A percentile compares a stretch with the other conserved stretches of the same genome.
These are phyloP conservation scores for Lordiphosa fenestrarum DNA, from an alignment of 2,888 invertebrate genomes.

Conservation along the genomic window DNA sequence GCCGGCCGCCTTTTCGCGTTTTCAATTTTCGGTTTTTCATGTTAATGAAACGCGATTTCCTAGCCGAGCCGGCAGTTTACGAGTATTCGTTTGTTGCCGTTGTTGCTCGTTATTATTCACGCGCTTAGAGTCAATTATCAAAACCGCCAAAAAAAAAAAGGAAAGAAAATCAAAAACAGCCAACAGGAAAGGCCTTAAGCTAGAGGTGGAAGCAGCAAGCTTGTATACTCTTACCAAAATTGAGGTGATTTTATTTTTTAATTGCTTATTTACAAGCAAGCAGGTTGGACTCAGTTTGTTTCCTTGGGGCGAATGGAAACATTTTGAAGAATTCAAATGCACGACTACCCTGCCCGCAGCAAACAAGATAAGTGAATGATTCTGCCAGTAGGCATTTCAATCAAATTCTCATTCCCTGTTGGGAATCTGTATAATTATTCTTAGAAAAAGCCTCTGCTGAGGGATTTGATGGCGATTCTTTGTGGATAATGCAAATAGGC, in stretches of 20 bases:
- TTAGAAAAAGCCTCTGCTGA: too few species aligned
- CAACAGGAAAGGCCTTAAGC: slow-evolving; percentile 16
- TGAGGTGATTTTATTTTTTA: not conserved
- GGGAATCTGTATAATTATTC: too few species aligned
- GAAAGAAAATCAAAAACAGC: slow-evolving; percentile 22
- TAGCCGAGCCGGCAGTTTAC: slow-evolving; percentile 44
- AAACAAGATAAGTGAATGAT: too few species aligned
- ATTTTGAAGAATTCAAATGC: too few species aligned
- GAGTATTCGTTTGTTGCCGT: slow-evolving; percentile 18
- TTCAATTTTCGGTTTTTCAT: slow-evolving; percentile 52
- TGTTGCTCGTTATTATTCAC: slow-evolving; percentile 70
- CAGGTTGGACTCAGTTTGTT: too few species aligned
- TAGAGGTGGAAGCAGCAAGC: not conserved
- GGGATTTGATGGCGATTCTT: too few species aligned
- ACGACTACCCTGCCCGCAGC: too few species aligned
- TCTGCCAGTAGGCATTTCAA: too few species aligned
- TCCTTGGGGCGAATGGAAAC: too few species aligned
- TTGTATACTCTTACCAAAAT: slow-evolving; percentile 1
- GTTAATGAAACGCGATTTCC: slow-evolving; percentile 74
- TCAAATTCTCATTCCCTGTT: too few species aligned
- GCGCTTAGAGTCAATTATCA: slow-evolving; percentile 73
- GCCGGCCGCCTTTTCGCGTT: slow-evolving; percentile 26
- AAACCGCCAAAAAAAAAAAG: slow-evolving; percentile 31
- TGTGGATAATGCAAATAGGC: too few species aligned
- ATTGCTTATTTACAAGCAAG: too few species aligned